These are phyloP conservation scores for Achlya flavicornis DNA, from an alignment of 2,888 invertebrate genomes.

Conservation along the genomic window DNA sequence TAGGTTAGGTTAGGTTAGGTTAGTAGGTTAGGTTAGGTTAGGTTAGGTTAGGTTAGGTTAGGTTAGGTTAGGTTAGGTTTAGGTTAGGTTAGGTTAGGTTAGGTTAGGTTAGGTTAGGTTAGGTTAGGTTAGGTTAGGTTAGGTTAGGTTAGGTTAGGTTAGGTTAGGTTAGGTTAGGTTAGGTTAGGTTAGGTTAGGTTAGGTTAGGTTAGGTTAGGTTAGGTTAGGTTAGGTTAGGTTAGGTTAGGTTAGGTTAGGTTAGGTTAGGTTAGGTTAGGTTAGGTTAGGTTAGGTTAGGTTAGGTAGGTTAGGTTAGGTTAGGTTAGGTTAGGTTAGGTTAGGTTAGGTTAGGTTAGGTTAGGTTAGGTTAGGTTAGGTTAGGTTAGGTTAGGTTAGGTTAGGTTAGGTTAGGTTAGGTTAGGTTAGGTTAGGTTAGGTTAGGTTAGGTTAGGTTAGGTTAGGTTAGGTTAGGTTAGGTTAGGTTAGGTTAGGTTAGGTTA, in stretches of 20 bases:
- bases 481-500: constrained; percentile 9
- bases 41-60: constrained; percentile 29
- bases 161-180: constrained; percentile 8
- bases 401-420: constrained; percentile 30
- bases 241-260: constrained; percentile 19
- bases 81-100: constrained; percentile 22
- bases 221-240: constrained; percentile 17
- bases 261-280: constrained; percentile 20
- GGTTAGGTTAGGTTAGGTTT: too few species aligned
- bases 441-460: constrained; percentile 13
- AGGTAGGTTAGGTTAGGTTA: too few species aligned
- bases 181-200: constrained; percentile 12
- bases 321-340: constrained; percentile 18
- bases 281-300: too few species aligned
- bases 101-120: constrained; percentile 27
- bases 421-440: constrained; percentile 27
- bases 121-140: constrained; percentile 33
- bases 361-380: constrained; percentile 26
- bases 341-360: constrained; percentile 23
- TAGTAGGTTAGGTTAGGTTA: constrained; percentile 32
- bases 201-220: constrained; percentile 19
- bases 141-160: constrained; percentile 26
- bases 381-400: constrained; percentile 31
- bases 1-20: constrained; percentile 38
- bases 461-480: constrained; percentile 14